Base-by-base conservation (phyloP, 1,140 invertebrate species). In the Diorhabda elongata region DNA sequence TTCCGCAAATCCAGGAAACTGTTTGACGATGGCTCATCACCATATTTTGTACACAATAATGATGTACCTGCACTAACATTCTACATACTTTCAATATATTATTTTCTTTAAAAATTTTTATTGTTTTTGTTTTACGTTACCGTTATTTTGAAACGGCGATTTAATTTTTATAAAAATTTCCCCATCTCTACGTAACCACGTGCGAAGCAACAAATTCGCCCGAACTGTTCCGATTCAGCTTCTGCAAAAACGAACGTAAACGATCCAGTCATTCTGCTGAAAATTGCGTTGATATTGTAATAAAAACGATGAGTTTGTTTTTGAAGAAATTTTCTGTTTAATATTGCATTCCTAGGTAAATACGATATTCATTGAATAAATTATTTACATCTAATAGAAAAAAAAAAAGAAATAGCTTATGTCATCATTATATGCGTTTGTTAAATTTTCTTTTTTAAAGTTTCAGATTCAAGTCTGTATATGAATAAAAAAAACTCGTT, bases 261-360 rank as follows among this genome's bases (percentile, higher is more conserved):
- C 65, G 65, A 67, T 44, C 65, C n/a, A 5, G 26, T 60, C 65
- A 67, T 58, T 67, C 60, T 60, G 57, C 65, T 67, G 44, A n/a
- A 42, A 61, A 43, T 61, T 42, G 59, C 61, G 9, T 61, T 58
- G 58, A 61, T 11, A 45, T 64, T 44, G 59, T 6, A 56, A 60
- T 58, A 61, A 62, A 63, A 65, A 42, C 44, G 47, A 52, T 52
- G 47, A 52, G n/a, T 52, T 52, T 52, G 61, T 64, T 52, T 58
- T 72, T 45, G 60, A 67, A n/a, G 68, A 64, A 52, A 65, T 69
- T 56, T 72, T 58, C 62, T 66, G 58, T 71, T 66, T 63, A 67
- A 44, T 57, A 42, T 63, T 68, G 68, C 67, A 72, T 72, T 67
- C 67, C 59, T 69, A 67, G 67, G 71, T 72, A 58, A 26, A 26